phyloP scores from a whole-genome alignment of 2,888 invertebrate genomes.

The Phengaris arion region DNA sequence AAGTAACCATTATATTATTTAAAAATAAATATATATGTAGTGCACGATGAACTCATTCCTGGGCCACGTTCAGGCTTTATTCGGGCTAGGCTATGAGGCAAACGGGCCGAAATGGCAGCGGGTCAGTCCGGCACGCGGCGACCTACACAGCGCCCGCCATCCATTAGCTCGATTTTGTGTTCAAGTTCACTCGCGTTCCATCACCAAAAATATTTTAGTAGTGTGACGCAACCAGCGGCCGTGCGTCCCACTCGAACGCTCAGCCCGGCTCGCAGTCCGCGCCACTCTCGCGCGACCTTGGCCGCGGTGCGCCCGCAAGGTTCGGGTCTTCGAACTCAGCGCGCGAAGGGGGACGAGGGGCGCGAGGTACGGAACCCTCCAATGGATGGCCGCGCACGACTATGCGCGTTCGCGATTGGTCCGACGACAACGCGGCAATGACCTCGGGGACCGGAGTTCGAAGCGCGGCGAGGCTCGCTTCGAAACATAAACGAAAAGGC shows the following conservation, averaged over 20 bases:
- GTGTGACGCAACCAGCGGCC: constrained; percentile 74
- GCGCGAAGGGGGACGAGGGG: constrained; percentile 62
- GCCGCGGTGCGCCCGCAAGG: constrained; percentile 93
- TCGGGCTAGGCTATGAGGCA: constrained; percentile 51
- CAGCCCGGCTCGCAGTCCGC: constrained; percentile 61
- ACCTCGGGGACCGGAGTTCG: constrained; percentile 90
- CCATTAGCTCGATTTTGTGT: constrained; percentile 75
- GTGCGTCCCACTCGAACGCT: constrained; percentile 66
- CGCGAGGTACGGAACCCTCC: constrained; percentile 65
- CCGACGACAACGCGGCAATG: constrained; percentile 84
- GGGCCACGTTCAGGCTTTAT: constrained; percentile 10
- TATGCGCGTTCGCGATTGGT: constrained; percentile 76
- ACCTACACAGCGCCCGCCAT: constrained; percentile 66
- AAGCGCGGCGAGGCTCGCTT: constrained; percentile 86
- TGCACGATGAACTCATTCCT: constrained; percentile 16
- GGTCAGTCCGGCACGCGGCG: constrained; percentile 72
- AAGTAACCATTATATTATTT: neutral
- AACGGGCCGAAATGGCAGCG: constrained; percentile 55
- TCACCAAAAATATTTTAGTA: constrained; percentile 78
- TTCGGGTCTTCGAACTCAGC: constrained; percentile 88
- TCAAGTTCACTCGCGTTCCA: constrained; percentile 78
- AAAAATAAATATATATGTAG: neutral
- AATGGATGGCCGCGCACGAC: constrained; percentile 68
- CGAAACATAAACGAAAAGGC: constrained; percentile 75
- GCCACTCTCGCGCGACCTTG: constrained; percentile 82